Percentiles rank a stretch among this genome's conserved stretches.
phyloP scores from a whole-genome alignment of 2,113 vertebrate species.

The Myrmophylax atrothorax region DNA sequence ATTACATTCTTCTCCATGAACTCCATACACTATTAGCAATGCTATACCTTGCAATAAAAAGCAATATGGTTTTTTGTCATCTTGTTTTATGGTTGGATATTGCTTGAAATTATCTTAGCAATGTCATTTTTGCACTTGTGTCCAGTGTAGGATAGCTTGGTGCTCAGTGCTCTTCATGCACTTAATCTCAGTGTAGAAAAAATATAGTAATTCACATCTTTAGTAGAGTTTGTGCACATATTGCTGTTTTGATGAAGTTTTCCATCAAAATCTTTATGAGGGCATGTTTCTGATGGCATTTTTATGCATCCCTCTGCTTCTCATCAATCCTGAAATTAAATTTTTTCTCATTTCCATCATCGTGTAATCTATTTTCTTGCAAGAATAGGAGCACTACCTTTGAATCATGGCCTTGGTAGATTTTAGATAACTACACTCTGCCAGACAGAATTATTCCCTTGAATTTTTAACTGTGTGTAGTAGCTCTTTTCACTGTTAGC shows the following conservation, averaged over 20 bases:
- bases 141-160: background rate
- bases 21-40: background rate
- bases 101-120: background rate
- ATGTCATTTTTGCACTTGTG: background rate
- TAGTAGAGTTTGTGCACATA: background rate
- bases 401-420: background rate
- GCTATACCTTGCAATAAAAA: background rate
- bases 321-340: background rate
- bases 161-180: background rate
- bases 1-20: background rate
- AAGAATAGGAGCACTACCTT: background rate
- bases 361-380: background rate
- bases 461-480: background rate
- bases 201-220: background rate
- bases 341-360: background rate
- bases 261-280: background rate
- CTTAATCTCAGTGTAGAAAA: background rate
- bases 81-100: background rate
- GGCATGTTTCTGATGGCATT: background rate
- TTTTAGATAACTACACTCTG: background rate
- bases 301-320: background rate
- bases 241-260: background rate
- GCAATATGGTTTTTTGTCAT: background rate
- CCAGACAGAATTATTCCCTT: background rate
- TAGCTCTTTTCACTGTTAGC: background rate